phyloP scores from a whole-genome alignment of 2,797 vertebrate genomes.

The Cirrhinus molitorella region DNA sequence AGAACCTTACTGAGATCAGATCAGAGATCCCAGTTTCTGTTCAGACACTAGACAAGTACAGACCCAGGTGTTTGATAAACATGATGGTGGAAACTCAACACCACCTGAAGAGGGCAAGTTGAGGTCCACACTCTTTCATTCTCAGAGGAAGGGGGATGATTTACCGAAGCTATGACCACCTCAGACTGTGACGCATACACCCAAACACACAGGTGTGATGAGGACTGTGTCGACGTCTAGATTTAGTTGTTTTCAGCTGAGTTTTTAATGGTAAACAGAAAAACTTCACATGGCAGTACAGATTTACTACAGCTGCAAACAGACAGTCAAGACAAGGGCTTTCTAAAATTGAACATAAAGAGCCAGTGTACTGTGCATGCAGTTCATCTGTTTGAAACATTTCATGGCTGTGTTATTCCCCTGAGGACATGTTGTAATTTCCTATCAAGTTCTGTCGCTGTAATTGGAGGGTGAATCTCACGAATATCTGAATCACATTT shows the following conservation, averaged over 20 bases:
- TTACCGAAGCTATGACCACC: constrained; percentile 6
- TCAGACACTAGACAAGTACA: neutral
- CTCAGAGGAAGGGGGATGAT: neutral
- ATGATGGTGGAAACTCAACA: constrained; percentile 44
- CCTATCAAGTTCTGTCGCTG: neutral
- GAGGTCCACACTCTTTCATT: constrained; percentile 23
- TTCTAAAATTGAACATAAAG: constrained; percentile 18
- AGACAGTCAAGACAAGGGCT: constrained; percentile 9
- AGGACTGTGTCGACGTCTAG: neutral
- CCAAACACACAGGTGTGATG: constrained; percentile 24
- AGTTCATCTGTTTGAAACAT: constrained; percentile 23
- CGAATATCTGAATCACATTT: neutral
- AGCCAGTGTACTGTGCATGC: constrained; percentile 6
- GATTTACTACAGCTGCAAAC: neutral
- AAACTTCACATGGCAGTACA: neutral
- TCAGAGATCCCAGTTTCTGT: neutral
- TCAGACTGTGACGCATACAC: neutral
- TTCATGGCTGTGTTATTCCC: constrained; percentile 27
- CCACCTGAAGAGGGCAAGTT: neutral
- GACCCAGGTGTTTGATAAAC: constrained; percentile 39
- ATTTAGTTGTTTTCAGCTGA: neutral
- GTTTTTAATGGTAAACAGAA: neutral
- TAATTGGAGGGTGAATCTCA: constrained; percentile 4
- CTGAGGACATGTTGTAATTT: constrained; percentile 21
- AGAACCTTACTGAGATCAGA: neutral